Base-by-base conservation (phyloP, 2,888 invertebrate genomes). In the Endotricha flammealis region DNA sequence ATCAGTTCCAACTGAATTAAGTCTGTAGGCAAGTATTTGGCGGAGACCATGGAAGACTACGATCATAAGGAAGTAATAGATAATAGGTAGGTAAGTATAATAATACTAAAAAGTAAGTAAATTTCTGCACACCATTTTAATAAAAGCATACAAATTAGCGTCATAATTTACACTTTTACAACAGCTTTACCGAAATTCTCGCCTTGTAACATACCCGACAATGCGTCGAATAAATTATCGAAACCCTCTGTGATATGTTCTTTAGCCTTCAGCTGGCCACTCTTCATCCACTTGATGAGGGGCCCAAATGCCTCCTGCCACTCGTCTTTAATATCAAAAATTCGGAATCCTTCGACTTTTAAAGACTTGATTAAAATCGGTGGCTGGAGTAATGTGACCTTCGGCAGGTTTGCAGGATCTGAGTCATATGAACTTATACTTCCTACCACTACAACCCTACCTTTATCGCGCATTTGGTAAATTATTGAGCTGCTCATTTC, bases 211-310 rank as follows among this genome's bases (percentile, higher is more conserved):
- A 91, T 80, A 4, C 82, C 88, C 28, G 86, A 64, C 47, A 91
- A 90, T n/a, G 91, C 91, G 24, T 88, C 72, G 5, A 88, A 89
- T 75, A 89, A 85, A 41, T 90, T 90, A 40, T 90, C 90, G 57
- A 92, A 91, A 7, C 91, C 91, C 34, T 89, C 77, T 0, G 89
- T 90, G 0, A 90, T 59, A 0, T 90, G 90, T 66, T 92, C 91
- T 23, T 66, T 73, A 46, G 88, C 87, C 49, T 88, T 34, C 13
- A 34, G 4, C 10, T 34, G 12, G 4, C 29, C 34, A 28, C 22
- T 29, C 10, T 34, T 22, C 13, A 34, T 23, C 29, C 28, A 10
- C 9, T 34, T 29, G 1, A 34, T 14, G 2, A 34, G 12, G 3
- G 17, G 20, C 8, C 1, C 13, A 7, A 34, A 34, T 4, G 34